These are phyloP conservation scores for Metalampra italica DNA, from an alignment of 2,888 invertebrate genomes.

Conservation along the genomic window DNA sequence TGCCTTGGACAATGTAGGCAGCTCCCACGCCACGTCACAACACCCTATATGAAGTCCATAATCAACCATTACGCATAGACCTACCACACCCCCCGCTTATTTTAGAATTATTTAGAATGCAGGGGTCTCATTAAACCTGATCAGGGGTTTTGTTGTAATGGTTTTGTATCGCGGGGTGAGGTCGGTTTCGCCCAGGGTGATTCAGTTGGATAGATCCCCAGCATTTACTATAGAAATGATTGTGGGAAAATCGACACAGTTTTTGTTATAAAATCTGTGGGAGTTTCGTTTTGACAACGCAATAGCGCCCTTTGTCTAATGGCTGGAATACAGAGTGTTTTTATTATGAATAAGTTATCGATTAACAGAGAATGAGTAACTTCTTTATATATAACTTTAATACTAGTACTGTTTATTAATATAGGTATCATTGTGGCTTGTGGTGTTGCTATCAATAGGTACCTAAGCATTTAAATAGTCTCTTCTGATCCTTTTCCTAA, in stretches of 20 bases:
- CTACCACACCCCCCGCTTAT: slow-evolving; percentile 19
- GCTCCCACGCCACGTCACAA: slow-evolving; percentile 77
- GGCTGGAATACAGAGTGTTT: slow-evolving; percentile 12
- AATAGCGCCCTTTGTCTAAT: slow-evolving; percentile 38
- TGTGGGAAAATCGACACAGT: slow-evolving; percentile 73
- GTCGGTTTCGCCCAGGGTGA: slow-evolving; percentile 49
- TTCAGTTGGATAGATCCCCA: slow-evolving; percentile 64
- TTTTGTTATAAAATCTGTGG: slow-evolving; percentile 71
- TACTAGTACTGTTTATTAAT: too few species aligned
- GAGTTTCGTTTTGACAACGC: slow-evolving; percentile 66
- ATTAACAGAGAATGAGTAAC: slow-evolving; percentile 5
- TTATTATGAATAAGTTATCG: slow-evolving; percentile 8
- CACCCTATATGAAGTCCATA: slow-evolving; percentile 46
- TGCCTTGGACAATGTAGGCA: slow-evolving; percentile 66
- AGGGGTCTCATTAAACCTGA: slow-evolving; percentile 8
- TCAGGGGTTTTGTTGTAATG: slow-evolving; percentile 35
- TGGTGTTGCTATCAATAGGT: too few species aligned
- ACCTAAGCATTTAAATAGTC: too few species aligned
- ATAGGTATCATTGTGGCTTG: too few species aligned
- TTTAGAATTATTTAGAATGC: neutral
- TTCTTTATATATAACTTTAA: too few species aligned
- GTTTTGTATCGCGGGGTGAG: slow-evolving; percentile 38
- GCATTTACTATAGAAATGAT: slow-evolving; percentile 56
- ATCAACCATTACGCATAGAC: slow-evolving; percentile 13
- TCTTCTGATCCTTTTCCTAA: too few species aligned